Percentiles rank a stretch among this genome's conserved stretches.
Conservation (phyloP, 37 sponge, comb jelly and placozoan species). For the Corticium candelabrum region DNA sequence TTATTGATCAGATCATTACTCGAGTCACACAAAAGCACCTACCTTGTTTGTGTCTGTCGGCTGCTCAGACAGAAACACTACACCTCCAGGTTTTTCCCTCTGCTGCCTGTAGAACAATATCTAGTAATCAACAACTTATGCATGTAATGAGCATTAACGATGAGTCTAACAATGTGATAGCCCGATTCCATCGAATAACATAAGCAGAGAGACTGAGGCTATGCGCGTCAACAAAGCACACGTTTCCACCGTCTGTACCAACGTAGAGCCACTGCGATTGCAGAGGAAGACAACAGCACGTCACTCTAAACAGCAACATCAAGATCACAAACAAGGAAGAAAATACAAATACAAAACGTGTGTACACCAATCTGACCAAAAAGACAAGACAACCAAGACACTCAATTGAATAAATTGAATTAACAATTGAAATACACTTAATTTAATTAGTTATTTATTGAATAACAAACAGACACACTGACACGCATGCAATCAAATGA, state of each 20-base stretch:
- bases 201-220: neutral
- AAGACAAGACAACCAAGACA: neutral
- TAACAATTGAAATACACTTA: too few relatives aligned
- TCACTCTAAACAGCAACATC: neutral
- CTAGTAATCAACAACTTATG: too few relatives aligned
- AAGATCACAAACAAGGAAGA: too few relatives aligned
- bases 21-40: neutral
- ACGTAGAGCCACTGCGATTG: slow-evolving; percentile 8
- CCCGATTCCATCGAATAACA: neutral
- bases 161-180: neutral
- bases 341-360: too few relatives aligned
- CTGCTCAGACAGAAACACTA: neutral
- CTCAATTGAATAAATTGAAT: neutral
- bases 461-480: neutral
- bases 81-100: neutral
- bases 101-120: too few relatives aligned
- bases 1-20: too few relatives aligned
- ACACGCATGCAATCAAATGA: too few relatives aligned
- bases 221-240: neutral
- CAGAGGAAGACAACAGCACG: neutral
- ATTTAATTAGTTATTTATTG: too few relatives aligned
- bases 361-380: neutral
- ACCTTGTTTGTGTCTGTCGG: neutral
- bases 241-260: slow-evolving; percentile 7
- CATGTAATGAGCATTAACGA: too few relatives aligned